These are phyloP conservation scores for Ariopsis seemanni DNA, from an alignment of 2,113 vertebrate species.

Conservation along the genomic window DNA sequence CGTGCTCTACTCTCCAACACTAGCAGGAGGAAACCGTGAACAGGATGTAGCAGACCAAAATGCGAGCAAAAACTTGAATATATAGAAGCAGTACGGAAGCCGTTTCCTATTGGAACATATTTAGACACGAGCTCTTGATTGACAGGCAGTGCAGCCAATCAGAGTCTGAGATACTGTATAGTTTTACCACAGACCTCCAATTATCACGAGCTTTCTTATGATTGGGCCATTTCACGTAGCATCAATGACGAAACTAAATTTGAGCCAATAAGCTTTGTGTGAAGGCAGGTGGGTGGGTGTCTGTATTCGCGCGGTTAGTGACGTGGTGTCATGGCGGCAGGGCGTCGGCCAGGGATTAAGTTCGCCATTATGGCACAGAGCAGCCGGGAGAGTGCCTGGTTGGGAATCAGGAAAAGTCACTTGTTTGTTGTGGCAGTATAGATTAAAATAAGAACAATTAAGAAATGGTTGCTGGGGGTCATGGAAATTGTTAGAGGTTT, in stretches of 20 bases:
- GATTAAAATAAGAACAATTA: not conserved
- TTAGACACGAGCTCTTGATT: not conserved
- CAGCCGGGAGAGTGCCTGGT: not conserved
- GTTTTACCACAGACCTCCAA: not conserved
- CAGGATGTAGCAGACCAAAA: constrained; percentile 43
- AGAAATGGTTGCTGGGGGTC: too few relatives aligned
- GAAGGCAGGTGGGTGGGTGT: not conserved
- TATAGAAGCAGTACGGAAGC: constrained; percentile 41
- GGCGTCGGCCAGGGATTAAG: constrained; percentile 38
- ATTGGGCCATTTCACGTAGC: constrained; percentile 10
- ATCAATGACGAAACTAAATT: constrained; percentile 21
- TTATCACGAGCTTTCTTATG: not conserved
- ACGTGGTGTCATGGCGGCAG: constrained; percentile 15
- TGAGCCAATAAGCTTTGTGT: constrained; percentile 30
- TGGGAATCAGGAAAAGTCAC: too few relatives aligned
- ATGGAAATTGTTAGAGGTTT: not conserved
- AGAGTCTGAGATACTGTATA: constrained; percentile 8
- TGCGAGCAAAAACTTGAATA: constrained; percentile 44
- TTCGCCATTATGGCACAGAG: constrained; percentile 35
- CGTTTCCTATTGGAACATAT: constrained; percentile 36
- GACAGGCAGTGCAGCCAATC: constrained; percentile 36
- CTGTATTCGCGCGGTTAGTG: not conserved
- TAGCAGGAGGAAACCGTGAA: not conserved
- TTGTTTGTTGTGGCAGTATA: not conserved
- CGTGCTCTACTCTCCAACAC: not conserved